Evolutionary conservation across 2,888 invertebrate genomes (phyloP).

Genomic region (Atrina japonica): DNA sequence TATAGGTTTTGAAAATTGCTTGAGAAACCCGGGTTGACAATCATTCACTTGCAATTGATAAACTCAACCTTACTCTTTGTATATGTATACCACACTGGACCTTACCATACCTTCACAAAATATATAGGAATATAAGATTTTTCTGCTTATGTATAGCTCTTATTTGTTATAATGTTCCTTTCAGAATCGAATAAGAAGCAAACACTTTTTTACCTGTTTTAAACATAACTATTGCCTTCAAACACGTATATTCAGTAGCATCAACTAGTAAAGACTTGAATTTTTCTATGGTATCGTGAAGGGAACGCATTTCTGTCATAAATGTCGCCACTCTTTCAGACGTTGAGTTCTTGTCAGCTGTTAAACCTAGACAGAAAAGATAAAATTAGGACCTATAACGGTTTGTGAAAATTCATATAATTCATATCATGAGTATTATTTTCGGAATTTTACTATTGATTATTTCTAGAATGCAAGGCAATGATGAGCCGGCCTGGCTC

Average conservation of each 20-base stretch:
- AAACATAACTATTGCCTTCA: conserved; percentile 91
- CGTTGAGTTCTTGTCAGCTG: conserved; percentile 59
- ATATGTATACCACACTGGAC: too few species aligned
- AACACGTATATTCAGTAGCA: conserved; percentile 90
- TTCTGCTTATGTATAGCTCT: too few species aligned
- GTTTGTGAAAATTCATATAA: neutral
- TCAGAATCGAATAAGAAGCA: too few species aligned
- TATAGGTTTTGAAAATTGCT: too few species aligned
- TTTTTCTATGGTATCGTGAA: conserved; percentile 86
- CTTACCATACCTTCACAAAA: too few species aligned
- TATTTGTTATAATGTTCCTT: too few species aligned
- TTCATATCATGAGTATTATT: neutral
- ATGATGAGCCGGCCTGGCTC: too few species aligned
- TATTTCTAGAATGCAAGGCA: too few species aligned
- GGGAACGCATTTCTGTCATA: conserved; percentile 75
- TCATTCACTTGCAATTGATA: too few species aligned
- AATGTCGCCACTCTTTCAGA: conserved; percentile 72
- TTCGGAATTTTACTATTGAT: neutral
- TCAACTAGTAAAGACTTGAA: conserved; percentile 89
- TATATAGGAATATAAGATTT: too few species aligned
- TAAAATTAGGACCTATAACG: neutral
- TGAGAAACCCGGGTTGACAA: too few species aligned
- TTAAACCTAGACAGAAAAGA: conserved; percentile 61
- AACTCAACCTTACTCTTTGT: too few species aligned
- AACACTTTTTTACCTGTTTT: conserved; percentile 87